Percentiles rank a stretch among this genome's conserved stretches.
These are phyloP conservation scores for Drosophila mauritiana DNA, from an alignment of 1,140 invertebrate genomes.

Conservation along the genomic window DNA sequence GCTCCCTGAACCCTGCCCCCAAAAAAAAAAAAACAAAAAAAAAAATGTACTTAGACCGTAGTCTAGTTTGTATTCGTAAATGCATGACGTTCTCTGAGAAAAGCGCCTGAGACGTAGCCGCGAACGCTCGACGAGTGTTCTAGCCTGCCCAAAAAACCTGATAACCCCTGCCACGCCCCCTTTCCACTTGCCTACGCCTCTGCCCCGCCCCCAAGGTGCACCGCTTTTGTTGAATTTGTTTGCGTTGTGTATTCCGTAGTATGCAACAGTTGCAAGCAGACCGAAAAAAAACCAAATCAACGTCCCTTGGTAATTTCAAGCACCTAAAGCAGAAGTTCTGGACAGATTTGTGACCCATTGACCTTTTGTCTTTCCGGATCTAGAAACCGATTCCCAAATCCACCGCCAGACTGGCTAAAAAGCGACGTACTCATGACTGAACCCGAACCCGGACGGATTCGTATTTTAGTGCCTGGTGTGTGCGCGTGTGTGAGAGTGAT, in stretches of 20 bases:
- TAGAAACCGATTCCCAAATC: neutral
- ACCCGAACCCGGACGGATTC: slow-evolving; percentile 10
- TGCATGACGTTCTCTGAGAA: slow-evolving; percentile 59
- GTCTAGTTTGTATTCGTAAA: slow-evolving; percentile 63
- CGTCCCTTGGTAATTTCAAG: slow-evolving; percentile 13
- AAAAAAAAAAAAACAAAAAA: slow-evolving; percentile 30
- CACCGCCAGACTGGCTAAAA: neutral
- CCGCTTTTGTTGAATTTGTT: slow-evolving; percentile 63
- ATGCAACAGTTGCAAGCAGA: slow-evolving; percentile 63
- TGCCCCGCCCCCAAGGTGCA: slow-evolving; percentile 38
- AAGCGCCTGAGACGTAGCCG: slow-evolving; percentile 52
- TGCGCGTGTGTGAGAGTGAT: slow-evolving; percentile 54
- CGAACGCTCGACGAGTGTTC: slow-evolving; percentile 40
- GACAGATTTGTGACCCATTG: neutral
- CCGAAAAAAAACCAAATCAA: slow-evolving; percentile 13
- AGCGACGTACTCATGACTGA: slow-evolving; percentile 8
- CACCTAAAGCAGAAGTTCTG: neutral
- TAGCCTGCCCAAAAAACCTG: slow-evolving; percentile 11
- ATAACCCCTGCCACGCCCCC: slow-evolving; percentile 3
- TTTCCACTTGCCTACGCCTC: slow-evolving; percentile 18
- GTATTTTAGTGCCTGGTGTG: slow-evolving; percentile 65
- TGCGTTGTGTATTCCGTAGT: slow-evolving; percentile 61
- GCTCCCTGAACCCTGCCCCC: slow-evolving; percentile 17
- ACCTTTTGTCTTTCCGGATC: neutral
- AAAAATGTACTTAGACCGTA: slow-evolving; percentile 50